These are phyloP conservation scores for Trichonephila clavipes DNA, from an alignment of 1,140 invertebrate species.

Conservation along the genomic window DNA sequence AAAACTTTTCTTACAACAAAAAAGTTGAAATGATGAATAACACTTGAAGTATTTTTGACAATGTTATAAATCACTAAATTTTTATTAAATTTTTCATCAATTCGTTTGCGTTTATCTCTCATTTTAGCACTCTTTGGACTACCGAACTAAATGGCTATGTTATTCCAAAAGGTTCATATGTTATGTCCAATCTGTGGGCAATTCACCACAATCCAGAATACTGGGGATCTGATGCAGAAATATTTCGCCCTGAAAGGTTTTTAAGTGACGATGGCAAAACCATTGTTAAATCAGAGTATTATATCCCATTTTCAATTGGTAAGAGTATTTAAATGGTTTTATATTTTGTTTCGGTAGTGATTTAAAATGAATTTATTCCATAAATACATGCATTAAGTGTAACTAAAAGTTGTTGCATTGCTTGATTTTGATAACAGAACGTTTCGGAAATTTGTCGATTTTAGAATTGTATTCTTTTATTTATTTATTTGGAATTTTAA, in stretches of 20 bases:
- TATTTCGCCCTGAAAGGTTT: slow-evolving; percentile 87
- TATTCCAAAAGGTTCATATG: slow-evolving; percentile 79
- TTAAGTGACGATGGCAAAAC: slow-evolving; percentile 78
- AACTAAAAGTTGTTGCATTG: too few relatives aligned
- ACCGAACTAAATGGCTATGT: slow-evolving; percentile 69
- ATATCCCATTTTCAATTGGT: slow-evolving; percentile 80
- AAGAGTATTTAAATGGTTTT: neutral
- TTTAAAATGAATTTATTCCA: neutral
- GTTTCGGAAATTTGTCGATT: too few relatives aligned
- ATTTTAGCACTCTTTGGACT: slow-evolving; percentile 66
- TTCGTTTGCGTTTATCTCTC: too few relatives aligned
- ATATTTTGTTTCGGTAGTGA: neutral
- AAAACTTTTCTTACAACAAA: too few relatives aligned
- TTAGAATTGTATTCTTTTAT: too few relatives aligned
- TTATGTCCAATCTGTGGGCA: slow-evolving; percentile 87
- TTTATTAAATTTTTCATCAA: too few relatives aligned
- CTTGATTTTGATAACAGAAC: too few relatives aligned
- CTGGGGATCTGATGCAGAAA: slow-evolving; percentile 86
- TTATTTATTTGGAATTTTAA: too few relatives aligned
- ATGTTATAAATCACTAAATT: too few relatives aligned
- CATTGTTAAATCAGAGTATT: slow-evolving; percentile 76
- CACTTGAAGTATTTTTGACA: too few relatives aligned
- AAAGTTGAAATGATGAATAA: too few relatives aligned
- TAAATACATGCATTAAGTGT: too few relatives aligned
- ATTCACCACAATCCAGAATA: slow-evolving; percentile 85